phyloP scores from a whole-genome alignment of 1,140 invertebrate species.

The Drosophila ogumai region DNA sequence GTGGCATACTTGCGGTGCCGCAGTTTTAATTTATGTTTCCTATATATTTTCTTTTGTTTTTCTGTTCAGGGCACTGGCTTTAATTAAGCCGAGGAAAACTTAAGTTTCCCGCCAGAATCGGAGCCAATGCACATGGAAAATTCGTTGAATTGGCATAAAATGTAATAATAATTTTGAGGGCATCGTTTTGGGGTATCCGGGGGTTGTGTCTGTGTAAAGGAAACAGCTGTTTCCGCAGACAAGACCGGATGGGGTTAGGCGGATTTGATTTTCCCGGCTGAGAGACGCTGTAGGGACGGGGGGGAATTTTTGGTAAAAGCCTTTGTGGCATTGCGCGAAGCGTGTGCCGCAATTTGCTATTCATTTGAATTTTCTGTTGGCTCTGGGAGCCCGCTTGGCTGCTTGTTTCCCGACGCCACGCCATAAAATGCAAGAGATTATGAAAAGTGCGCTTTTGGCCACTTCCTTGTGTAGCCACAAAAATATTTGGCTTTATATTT shows the following conservation, averaged over 20 bases:
- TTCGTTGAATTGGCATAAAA: slow-evolving; percentile 78
- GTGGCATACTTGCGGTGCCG: slow-evolving; percentile 21
- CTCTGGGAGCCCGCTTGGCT: slow-evolving; percentile 20
- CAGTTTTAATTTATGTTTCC: slow-evolving; percentile 49
- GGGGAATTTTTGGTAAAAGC: slow-evolving; percentile 19
- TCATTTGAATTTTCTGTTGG: slow-evolving; percentile 76
- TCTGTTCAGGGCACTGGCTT: slow-evolving; percentile 40
- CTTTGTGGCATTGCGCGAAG: slow-evolving; percentile 45
- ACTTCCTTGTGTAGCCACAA: slow-evolving; percentile 59
- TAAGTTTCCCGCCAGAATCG: slow-evolving; percentile 16
- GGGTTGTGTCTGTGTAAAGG: slow-evolving; percentile 52
- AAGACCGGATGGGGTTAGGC: slow-evolving; percentile 36
- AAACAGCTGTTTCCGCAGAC: slow-evolving; percentile 73
- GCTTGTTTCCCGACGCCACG: slow-evolving; percentile 52
- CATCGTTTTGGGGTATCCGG: too few relatives aligned
- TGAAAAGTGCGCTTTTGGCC: slow-evolving; percentile 64
- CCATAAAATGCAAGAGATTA: slow-evolving; percentile 79
- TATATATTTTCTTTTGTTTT: slow-evolving; percentile 2
- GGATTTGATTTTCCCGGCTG: background rate
- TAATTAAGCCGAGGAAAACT: slow-evolving; percentile 63
- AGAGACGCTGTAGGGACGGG: background rate
- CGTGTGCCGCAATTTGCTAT: slow-evolving; percentile 68
- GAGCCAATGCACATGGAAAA: slow-evolving; percentile 46
- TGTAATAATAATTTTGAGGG: slow-evolving; percentile 69
- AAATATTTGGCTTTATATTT: slow-evolving; percentile 55